Conservation (phyloP, 2,113 vertebrate species). For the Podiceps cristatus region DNA sequence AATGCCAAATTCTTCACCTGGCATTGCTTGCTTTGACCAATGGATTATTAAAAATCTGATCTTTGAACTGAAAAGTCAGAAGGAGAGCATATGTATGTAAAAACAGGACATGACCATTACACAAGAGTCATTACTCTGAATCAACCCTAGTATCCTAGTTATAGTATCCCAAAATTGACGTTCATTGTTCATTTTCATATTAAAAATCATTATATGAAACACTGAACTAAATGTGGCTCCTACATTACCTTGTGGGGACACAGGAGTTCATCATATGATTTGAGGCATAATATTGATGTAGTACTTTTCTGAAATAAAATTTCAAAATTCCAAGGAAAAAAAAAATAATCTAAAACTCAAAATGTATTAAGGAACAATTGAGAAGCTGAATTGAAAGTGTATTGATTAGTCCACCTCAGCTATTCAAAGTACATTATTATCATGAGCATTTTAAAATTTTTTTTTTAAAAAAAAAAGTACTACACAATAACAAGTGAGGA, state of each 20-base stretch:
- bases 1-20: background rate
- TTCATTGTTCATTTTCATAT: background rate
- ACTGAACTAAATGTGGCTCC: background rate
- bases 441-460: background rate
- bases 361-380: background rate
- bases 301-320: background rate
- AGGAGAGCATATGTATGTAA: background rate
- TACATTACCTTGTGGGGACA: background rate
- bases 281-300: background rate
- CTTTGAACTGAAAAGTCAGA: background rate
- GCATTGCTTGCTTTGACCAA: background rate
- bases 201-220: background rate
- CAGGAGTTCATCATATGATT: background rate
- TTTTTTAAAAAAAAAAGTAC: background rate
- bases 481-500: background rate
- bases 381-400: background rate
- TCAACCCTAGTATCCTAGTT: background rate
- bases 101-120: background rate
- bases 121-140: background rate
- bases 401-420: background rate
- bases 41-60: background rate
- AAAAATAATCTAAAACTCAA: background rate
- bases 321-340: background rate
- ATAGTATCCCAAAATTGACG: background rate
- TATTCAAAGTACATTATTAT: background rate